Percentiles rank a stretch among this genome's conserved stretches.
phyloP scores from a whole-genome alignment of 2,797 vertebrate genomes.

The Cheirogaleus major region DNA sequence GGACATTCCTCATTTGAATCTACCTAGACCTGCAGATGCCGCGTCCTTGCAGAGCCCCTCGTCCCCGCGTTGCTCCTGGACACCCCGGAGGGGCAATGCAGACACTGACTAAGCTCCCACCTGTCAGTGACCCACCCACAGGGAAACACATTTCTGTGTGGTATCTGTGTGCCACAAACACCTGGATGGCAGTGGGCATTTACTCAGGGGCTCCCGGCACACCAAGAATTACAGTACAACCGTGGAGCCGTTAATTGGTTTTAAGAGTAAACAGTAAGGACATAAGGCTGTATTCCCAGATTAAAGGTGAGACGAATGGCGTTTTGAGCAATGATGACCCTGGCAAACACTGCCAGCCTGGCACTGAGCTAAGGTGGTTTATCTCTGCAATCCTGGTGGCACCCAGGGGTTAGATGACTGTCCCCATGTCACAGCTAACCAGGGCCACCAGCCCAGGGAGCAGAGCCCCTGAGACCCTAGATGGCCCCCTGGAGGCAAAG shows the following conservation, averaged over 20 bases:
- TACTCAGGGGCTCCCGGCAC: not conserved
- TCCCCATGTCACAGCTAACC: not conserved
- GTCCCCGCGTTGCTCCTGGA: not conserved
- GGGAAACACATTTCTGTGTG: not conserved
- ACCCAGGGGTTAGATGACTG: too few relatives aligned
- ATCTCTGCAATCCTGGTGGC: not conserved
- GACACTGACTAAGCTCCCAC: too few relatives aligned
- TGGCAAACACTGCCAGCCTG: not conserved
- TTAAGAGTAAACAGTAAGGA: not conserved
- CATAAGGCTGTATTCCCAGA: not conserved
- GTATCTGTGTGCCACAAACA: not conserved
- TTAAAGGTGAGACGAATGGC: not conserved
- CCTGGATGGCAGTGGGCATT: accelerated
- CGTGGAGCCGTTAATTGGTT: not conserved
- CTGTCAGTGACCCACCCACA: not conserved
- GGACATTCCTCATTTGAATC: not conserved
- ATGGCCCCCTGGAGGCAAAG: not conserved
- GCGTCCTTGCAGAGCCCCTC: not conserved
- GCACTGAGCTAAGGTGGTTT: not conserved
- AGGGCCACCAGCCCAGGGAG: too few relatives aligned
- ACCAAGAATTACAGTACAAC: not conserved
- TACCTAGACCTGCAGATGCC: not conserved
- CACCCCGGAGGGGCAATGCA: too few relatives aligned
- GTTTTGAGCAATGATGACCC: not conserved
- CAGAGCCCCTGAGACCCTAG: not conserved